Base-by-base conservation (phyloP, 2,888 invertebrate genomes). In the Agelastica alni region DNA sequence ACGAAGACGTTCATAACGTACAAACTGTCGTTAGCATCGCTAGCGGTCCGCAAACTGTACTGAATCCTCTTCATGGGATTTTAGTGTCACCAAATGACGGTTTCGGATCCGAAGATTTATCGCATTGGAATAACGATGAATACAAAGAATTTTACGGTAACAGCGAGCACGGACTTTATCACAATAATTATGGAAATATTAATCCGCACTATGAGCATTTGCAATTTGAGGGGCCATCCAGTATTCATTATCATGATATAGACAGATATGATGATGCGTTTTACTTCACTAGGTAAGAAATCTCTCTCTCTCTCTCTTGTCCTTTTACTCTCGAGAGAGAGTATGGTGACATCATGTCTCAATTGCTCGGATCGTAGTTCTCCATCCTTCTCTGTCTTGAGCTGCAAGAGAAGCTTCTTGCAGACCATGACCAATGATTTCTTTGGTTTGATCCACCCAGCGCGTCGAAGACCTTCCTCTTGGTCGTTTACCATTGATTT, bases 21-120 rank as follows among this genome's bases (percentile, higher is more conserved):
- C 66, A 69, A 46, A 68, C 69, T 3, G 30, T 70, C 16, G 70
- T 72, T 4, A 70, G 69, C 49, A 64, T 71, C 9, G 69, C 70
- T 31, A 61, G 64, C 28, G 70, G 72, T 1, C 68, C 67, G 5
- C 53, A 68, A n/a, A 63, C 59, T 13, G 62, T 63, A 16, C 46
- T 70, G 10, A 68, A 70, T 58, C 69, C 70, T 7, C 51, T 66
- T 16, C 70, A 67, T 45, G 70, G 69, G 39, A 70, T 71, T 41
- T 45, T 71, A 9, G 62, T 70, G 5, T 60, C 62, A 13, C 62
- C 61, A 26, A 28, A 14, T n/a, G 2, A 47, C 28, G 12, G 17
- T 17, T 44, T 18, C 20, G 51, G 30, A 4, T n/a, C 13, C 5
- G 30, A 36, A 4, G 6, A 26, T 0, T 22, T 26, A 7, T 39